Base-by-base conservation (phyloP, 2,888 invertebrate genomes). In the Polyommatus iphigenia region DNA sequence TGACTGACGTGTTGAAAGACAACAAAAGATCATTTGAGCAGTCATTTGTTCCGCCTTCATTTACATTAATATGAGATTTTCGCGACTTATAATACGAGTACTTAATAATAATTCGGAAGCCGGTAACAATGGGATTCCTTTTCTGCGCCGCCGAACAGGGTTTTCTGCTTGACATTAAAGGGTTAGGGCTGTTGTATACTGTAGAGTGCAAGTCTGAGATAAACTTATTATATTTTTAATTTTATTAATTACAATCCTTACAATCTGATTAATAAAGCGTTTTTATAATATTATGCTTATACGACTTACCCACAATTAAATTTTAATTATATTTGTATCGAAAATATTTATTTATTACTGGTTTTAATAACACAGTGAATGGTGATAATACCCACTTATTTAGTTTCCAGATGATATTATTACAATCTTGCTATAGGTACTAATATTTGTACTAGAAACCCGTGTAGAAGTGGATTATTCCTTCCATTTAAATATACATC, bases 21-120 rank as follows among this genome's bases (percentile, higher is more conserved):
- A 77, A 82, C 81, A 82, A 84, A 89, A 87, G 86, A 73, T 54
- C 50, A 15, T 46, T 62, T 46, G 46, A 85, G 83, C 84, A 82
- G 84, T 86, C 84, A 85, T 88, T 89, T 87, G 87, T 88, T 87
- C 85, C 86, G 78, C 80, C 81, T 82, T 81, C 87, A 92, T 92
- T 92, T 91, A 89, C 91, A 93, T 93, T 89, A 91, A 89, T 91
- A 91, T 90, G 90, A 90, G 90, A 91, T 90, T 89, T 90, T 87
- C 87, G 84, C 85, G 86, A 89, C 88, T 90, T 90, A 90, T 89
- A 89, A 87, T 88, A n/a, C n/a, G n/a, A n/a, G n/a, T n/a, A 84
- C 84, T 90, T 90, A 88, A 91, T 89, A 87, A 89, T 91, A 89
- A 90, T 89, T 89, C 85, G 87, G 85, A 88, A 87, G 86, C 85